Conservation (phyloP, 2,113 vertebrate genomes). For the Myiopsitta monachus region DNA sequence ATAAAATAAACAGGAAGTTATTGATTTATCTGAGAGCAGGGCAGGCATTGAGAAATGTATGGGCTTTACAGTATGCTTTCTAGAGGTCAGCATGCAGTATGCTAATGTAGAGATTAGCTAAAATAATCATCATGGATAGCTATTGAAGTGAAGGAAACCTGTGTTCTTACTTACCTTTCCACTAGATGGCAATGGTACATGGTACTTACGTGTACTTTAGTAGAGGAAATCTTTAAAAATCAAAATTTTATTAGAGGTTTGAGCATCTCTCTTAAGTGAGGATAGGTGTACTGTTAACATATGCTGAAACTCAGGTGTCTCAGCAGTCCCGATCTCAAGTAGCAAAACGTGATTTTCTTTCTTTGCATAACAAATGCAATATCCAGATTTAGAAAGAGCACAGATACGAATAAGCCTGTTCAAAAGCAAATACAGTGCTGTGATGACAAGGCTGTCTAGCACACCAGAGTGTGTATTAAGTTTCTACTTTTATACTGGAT, state of each 20-base stretch:
- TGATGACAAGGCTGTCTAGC: background rate
- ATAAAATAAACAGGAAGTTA: background rate
- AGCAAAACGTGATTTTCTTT: background rate
- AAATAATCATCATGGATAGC: background rate
- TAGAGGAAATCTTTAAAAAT: background rate
- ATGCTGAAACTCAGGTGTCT: background rate
- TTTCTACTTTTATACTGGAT: background rate
- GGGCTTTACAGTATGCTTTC: background rate
- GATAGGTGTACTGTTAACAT: background rate
- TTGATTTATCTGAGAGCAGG: background rate
- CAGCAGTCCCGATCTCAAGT: background rate
- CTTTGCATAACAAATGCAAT: background rate
- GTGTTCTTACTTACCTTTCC: constrained; percentile 61
- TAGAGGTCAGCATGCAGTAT: background rate
- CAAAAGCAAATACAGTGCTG: background rate
- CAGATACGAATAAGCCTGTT: background rate
- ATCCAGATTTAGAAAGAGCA: background rate
- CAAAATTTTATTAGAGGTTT: background rate
- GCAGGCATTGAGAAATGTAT: background rate
- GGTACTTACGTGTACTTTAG: constrained; percentile 10
- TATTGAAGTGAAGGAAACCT: background rate
- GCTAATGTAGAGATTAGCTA: background rate
- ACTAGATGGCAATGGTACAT: constrained; percentile 62
- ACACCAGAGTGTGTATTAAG: background rate
- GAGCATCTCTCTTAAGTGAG: background rate